A percentile compares a stretch with the other conserved stretches of the same genome.
Evolutionary conservation across 2,113 vertebrate genomes (phyloP).

Genomic region (Hippopotamus amphibius): DNA sequence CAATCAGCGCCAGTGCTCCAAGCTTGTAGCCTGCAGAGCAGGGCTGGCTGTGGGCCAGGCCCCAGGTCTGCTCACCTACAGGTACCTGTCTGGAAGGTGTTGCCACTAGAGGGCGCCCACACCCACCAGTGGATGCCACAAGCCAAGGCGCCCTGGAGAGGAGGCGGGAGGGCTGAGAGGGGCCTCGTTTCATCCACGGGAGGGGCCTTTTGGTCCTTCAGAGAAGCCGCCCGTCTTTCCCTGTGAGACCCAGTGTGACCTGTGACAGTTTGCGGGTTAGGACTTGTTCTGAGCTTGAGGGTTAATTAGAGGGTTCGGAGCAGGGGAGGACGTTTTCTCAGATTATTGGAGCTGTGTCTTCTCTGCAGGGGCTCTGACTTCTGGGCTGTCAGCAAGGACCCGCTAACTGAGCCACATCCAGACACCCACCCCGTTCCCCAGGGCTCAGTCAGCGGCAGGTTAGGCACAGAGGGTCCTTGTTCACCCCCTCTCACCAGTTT

Average conservation of each 20-base stretch:
- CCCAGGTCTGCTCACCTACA: neutral
- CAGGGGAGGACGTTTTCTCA: neutral
- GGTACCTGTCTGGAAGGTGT: neutral
- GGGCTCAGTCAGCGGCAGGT: neutral
- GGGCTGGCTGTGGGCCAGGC: rapidly evolving
- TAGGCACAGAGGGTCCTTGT: neutral
- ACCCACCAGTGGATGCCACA: neutral
- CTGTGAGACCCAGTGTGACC: neutral
- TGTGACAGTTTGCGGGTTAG: neutral
- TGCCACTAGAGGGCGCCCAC: neutral
- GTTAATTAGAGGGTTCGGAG: neutral
- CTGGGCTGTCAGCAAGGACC: neutral
- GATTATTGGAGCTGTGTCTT: neutral
- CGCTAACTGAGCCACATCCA: neutral
- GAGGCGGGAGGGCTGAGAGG: neutral
- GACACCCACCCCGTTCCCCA: neutral
- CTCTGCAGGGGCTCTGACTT: neutral
- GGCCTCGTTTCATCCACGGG: neutral
- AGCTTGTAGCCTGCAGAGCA: neutral
- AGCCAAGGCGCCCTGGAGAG: neutral
- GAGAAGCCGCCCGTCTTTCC: neutral
- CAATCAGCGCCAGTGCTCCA: no score
- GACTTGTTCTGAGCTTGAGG: neutral
- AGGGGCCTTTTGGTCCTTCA: neutral
- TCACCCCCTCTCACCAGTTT: neutral